Evolutionary conservation across 2,113 vertebrate species (phyloP), one percentile per base, ranked within the genome.

Genomic region (Procavia capensis): DNA sequence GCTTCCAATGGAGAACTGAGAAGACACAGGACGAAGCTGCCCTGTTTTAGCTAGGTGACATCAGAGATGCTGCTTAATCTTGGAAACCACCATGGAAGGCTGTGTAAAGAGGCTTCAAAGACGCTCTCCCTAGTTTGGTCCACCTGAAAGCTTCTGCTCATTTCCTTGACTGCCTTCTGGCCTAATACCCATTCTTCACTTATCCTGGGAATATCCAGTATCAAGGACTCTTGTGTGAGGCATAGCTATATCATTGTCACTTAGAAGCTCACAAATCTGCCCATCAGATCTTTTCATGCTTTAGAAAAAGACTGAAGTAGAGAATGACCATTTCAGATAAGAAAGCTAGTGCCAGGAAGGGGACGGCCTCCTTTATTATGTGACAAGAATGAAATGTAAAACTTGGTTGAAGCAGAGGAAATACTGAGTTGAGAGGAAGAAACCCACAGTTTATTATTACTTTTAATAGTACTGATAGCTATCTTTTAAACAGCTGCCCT

Each of bases 291-390:
- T 79, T 5, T 47, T 34, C 29, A 8, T 81, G 70, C 64, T 57
- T 81, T 96, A 63, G 84, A 11, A 85, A 89, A 78, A 81, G 59
- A 78, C 61, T 47, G 34, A 36, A 17, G 45, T 88, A 19, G 59
- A 66, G 50, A 16, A 20, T 43, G 14, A 36, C 85, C 66, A n/a
- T 61, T 94, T 47, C 74, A 66, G 61, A 41, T 61, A 10, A 61
- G 14, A 45, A 36, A 39, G 8, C 47, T 13, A 14, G 9, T 39
- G 47, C 45, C 14, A n/a, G 81, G 68, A 79, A 61, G n/a, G 29
- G 10, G 61, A 34, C 13, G 2, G 24, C 50, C 6, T 45, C 63
- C 59, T 34, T 78, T 79, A 22, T 85, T 27, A 36, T 41, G 11
- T 64, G 50, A 59, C 2, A 25, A 84, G 31, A 82, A 17, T 47